Percentiles rank a stretch among this genome's conserved stretches.
These are phyloP conservation scores for Triops longicaudatus DNA, from an alignment of 1,140 invertebrate species.

Conservation along the genomic window DNA sequence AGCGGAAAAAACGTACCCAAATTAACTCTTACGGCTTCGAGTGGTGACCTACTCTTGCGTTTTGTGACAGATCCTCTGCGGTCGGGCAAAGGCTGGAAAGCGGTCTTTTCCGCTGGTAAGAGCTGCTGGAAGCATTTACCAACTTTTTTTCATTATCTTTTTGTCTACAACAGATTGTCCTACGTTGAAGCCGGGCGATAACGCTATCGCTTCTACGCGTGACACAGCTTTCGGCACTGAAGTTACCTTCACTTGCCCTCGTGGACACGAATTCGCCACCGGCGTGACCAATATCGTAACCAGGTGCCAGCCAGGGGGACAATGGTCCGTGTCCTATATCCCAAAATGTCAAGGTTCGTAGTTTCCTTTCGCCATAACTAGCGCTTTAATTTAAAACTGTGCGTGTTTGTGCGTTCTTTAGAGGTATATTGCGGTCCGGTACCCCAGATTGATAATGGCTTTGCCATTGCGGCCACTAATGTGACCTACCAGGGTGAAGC, in stretches of 20 bases:
- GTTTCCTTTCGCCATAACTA: not conserved
- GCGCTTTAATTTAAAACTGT: not conserved
- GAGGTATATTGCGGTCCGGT: conserved; percentile 95
- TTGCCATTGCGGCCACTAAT: conserved; percentile 88
- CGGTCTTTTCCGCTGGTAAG: conserved; percentile 76
- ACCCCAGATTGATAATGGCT: conserved; percentile 94
- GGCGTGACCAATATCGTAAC: conserved; percentile 74
- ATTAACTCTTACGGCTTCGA: conserved; percentile 82
- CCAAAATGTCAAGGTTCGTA: conserved; percentile 78
- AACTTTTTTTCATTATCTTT: conserved; percentile 40
- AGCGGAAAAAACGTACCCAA: conserved; percentile 66
- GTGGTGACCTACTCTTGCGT: conserved; percentile 79
- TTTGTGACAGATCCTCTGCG: conserved; percentile 82
- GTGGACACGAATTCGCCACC: conserved; percentile 89
- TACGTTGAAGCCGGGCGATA: conserved; percentile 65
- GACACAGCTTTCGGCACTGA: conserved; percentile 86
- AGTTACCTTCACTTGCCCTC: conserved; percentile 81
- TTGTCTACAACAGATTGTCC: conserved; percentile 63
- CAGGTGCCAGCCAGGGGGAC: conserved; percentile 76
- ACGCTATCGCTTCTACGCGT: conserved; percentile 78
- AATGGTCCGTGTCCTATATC: conserved; percentile 86
- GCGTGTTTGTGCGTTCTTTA: conserved; percentile 37
- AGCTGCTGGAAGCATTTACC: conserved; percentile 13
- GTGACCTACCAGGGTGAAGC: conserved; percentile 87
- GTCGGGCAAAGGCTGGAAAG: conserved; percentile 73